Conservation (phyloP, 2,797 vertebrate genomes). For the Enteromius unitaeniatus region DNA sequence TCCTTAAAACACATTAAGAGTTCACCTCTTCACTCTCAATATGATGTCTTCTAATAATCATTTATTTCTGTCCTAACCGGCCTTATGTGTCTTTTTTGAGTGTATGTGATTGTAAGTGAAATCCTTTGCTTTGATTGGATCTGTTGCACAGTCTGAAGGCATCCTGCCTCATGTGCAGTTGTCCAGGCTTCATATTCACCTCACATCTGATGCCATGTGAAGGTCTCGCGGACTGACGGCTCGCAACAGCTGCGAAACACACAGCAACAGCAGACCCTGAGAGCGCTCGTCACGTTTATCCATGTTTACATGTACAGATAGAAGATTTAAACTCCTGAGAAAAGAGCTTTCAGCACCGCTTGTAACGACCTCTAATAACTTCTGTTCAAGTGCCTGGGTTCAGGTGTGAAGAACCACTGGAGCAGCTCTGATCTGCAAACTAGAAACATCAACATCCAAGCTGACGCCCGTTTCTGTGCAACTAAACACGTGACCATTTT, state of each 20-base stretch:
- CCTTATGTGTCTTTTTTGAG: conserved; percentile 68
- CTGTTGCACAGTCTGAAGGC: conserved; percentile 72
- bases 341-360: conserved; percentile 1
- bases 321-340: neutral
- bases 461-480: neutral
- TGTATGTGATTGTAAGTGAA: conserved; percentile 67
- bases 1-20: neutral
- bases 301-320: conserved; percentile 10
- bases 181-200: conserved; percentile 69
- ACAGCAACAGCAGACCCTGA: neutral
- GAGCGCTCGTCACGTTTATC: neutral
- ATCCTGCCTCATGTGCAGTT: conserved; percentile 69
- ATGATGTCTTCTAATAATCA: conserved; percentile 5
- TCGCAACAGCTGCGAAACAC: conserved; percentile 71
- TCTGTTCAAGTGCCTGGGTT: conserved; percentile 52
- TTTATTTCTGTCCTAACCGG: conserved; percentile 56
- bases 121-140: conserved; percentile 74
- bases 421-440: neutral
- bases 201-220: conserved; percentile 70
- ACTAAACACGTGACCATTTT: neutral
- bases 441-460: conserved; percentile 1
- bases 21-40: neutral
- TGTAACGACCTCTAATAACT: conserved; percentile 8
- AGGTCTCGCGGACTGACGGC: conserved; percentile 73
- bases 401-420: conserved; percentile 32